Conservation (phyloP, 2,797 vertebrate species). For the Dermochelys coriacea region DNA sequence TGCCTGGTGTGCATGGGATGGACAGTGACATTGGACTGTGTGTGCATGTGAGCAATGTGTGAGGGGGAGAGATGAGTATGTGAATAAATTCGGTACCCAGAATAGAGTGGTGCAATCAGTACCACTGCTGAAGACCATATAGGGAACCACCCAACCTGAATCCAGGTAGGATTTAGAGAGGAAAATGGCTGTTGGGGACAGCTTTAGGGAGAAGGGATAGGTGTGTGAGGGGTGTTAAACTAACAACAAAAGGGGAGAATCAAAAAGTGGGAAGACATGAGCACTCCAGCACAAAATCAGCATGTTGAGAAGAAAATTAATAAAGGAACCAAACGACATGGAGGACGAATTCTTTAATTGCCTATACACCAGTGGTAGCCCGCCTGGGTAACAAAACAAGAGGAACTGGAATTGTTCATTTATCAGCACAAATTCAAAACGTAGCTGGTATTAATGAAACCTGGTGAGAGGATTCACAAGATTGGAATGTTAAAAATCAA, state of each 20-base stretch:
- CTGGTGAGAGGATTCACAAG: neutral
- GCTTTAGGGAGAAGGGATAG: neutral
- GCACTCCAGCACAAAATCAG: neutral
- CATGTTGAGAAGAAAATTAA: neutral
- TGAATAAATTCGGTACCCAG: neutral
- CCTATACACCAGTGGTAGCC: neutral
- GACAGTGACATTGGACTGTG: neutral
- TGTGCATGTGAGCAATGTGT: neutral
- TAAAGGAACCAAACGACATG: neutral
- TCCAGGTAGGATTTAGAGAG: neutral
- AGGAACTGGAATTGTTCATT: neutral
- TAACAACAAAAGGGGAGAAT: neutral
- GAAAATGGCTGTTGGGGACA: neutral
- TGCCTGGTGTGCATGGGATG: neutral
- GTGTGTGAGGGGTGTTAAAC: neutral
- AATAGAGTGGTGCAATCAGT: neutral
- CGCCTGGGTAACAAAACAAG: neutral
- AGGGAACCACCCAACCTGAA: neutral
- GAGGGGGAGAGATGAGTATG: neutral
- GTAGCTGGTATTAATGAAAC: neutral
- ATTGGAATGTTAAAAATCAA: neutral
- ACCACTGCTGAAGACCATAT: neutral
- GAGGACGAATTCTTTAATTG: neutral
- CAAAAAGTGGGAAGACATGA: neutral
- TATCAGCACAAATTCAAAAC: neutral